Evolutionary conservation across 2,113 vertebrate species (phyloP).

Genomic region (Siniperca knerii): DNA sequence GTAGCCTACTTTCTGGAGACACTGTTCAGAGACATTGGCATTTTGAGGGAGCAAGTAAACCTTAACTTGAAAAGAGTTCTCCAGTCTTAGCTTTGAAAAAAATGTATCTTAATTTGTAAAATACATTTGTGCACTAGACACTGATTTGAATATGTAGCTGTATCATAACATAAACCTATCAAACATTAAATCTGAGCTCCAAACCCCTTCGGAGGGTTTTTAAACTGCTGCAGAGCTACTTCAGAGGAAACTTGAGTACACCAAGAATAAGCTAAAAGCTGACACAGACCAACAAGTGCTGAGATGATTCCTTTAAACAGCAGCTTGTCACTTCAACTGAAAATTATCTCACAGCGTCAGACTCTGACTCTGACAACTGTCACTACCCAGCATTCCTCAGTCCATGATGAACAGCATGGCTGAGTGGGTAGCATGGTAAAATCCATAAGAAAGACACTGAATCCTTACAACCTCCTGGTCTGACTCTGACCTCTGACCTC

Average conservation of each 20-base stretch:
- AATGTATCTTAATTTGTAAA: background rate
- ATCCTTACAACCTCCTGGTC: background rate
- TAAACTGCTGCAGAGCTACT: background rate
- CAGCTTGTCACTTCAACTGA: slow-evolving; percentile 4
- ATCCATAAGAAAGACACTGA: background rate
- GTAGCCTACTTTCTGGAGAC: background rate
- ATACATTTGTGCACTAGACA: background rate
- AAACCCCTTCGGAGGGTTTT: background rate
- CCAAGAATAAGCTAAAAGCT: slow-evolving; percentile 36
- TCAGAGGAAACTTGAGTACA: slow-evolving; percentile 40
- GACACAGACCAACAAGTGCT: slow-evolving; percentile 39
- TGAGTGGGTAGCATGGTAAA: slow-evolving; percentile 6
- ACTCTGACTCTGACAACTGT: slow-evolving; percentile 47
- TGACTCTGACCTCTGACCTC: slow-evolving; percentile 31
- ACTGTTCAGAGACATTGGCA: background rate
- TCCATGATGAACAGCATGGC: background rate
- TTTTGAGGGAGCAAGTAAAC: background rate
- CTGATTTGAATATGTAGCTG: background rate
- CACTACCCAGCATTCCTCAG: slow-evolving; percentile 56
- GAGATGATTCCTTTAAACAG: slow-evolving; percentile 36
- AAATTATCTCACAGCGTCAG: slow-evolving; percentile 31
- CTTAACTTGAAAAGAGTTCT: background rate
- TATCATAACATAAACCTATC: background rate
- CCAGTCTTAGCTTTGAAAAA: background rate
- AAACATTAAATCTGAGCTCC: slow-evolving; percentile 4